Conservation (phyloP, 2,888 invertebrate genomes). For the Gisinianus flammeolus region DNA sequence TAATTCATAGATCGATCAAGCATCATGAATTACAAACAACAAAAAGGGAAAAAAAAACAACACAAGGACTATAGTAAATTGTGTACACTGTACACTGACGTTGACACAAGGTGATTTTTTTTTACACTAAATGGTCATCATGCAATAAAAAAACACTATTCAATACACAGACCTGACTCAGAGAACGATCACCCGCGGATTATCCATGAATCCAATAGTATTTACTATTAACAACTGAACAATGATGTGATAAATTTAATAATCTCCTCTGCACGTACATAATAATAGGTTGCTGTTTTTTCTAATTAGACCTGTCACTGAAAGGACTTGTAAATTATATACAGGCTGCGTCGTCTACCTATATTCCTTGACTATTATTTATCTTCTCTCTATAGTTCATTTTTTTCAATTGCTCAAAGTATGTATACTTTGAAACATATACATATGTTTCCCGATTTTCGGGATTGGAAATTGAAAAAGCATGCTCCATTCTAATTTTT, state of each 20-base stretch:
- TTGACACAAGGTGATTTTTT: slow-evolving; percentile 23
- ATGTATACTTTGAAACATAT: too few species aligned
- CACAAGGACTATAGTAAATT: not conserved
- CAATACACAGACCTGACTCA: too few species aligned
- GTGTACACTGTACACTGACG: not conserved
- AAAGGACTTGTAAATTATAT: slow-evolving; percentile 8
- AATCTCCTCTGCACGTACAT: slow-evolving; percentile 10
- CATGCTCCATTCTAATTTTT: too few species aligned
- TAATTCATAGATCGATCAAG: slow-evolving; percentile 7
- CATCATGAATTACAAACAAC: not conserved
- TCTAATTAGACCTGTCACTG: slow-evolving; percentile 29
- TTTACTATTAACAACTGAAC: not conserved
- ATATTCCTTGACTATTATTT: too few species aligned
- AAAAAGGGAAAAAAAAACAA: too few species aligned
- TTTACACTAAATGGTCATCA: slow-evolving; percentile 14
- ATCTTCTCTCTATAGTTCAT: too few species aligned
- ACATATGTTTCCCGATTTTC: too few species aligned
- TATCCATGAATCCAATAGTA: not conserved
- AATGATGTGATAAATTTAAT: slow-evolving; percentile 29
- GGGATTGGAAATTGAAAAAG: too few species aligned
- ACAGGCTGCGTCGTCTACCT: too few species aligned
- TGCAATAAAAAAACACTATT: too few species aligned
- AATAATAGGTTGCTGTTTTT: slow-evolving; percentile 9
- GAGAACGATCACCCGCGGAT: too few species aligned
- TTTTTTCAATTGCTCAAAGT: too few species aligned